Base-by-base conservation (phyloP, 92 coral and sea anemone genomes). In the Epizoanthus stellaris region DNA sequence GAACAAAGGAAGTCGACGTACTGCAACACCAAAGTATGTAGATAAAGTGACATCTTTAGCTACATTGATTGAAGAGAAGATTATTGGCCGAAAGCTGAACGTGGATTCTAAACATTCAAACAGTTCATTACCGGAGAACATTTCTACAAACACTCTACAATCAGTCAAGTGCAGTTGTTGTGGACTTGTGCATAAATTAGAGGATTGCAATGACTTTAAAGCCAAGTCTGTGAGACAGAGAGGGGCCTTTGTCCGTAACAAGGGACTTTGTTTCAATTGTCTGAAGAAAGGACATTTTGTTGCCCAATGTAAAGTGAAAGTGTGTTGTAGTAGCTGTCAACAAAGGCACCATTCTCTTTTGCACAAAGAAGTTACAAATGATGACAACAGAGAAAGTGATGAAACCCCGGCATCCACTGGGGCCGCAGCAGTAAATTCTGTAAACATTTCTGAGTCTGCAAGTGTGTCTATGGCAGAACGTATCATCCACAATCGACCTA, bases 271-370 rank as follows among this genome's bases (percentile, higher is more conserved):
- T 58, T 49, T 87, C 23, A 85, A 85, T 25, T 76, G 84, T 69
- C 57, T 76, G 38, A 85, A 52, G 71, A 67, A 52, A 23, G 82
- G 85, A 65, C 89, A 86, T 52, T 86, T 86, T 53, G 85, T 65
- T 30, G 58, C 75, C 53, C 72, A 86, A 25, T 86, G 89, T 65
- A 63, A 85, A 63, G 80, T 89, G 67, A 80, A 63, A 67, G 64
- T 76, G 30, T 76, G 90, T 60, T 91, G 90, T 77, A 77, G 65
- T 34, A 71, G 49, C 38, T 91, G 91, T 53, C 82, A 67, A 53
- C 82, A 87, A 67, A 60, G 73, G 21, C 90, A 91, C 75, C 94
- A 88, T 68, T 73, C 92, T 53, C 80, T 85, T 40, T 85, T 86
- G 84, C 90, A 89, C 89, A 89, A 89, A 68, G 73, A 88, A 49